A percentile compares a stretch with the other conserved stretches of the same genome.
Conservation (phyloP, 2,797 vertebrate genomes). For the Pampus argenteus region DNA sequence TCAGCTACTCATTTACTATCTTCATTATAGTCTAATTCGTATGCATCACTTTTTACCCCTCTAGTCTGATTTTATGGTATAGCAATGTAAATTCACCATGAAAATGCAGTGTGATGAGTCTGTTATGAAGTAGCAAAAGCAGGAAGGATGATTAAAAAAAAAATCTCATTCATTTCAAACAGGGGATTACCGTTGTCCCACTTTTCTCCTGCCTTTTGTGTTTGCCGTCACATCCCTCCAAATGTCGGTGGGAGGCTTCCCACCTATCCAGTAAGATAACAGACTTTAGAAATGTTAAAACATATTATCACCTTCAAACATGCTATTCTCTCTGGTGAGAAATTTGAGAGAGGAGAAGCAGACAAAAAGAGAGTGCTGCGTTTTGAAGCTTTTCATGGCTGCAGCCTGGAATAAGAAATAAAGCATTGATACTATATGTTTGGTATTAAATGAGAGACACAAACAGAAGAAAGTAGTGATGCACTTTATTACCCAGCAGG, state of each 20-base stretch:
- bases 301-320: constrained; percentile 49
- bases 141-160: constrained; percentile 20
- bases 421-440: not conserved
- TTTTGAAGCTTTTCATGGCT: constrained; percentile 31
- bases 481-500: not conserved
- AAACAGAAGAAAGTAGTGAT: not conserved
- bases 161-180: constrained; percentile 59
- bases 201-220: constrained; percentile 54
- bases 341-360: constrained; percentile 3
- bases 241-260: constrained; percentile 37
- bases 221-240: constrained; percentile 43
- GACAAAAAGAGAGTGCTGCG: not conserved
- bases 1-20: not conserved
- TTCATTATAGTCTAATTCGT: constrained; percentile 12
- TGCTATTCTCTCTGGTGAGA: constrained; percentile 7
- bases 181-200: constrained; percentile 57
- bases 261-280: constrained; percentile 33
- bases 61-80: constrained; percentile 26
- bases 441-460: constrained; percentile 6
- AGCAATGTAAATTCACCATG: constrained; percentile 30
- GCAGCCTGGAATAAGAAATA: not conserved
- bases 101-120: constrained; percentile 35
- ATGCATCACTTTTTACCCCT: constrained; percentile 12
- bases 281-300: constrained; percentile 42
- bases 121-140: constrained; percentile 38